Conservation (phyloP, 2,797 vertebrate genomes). For the Peromyscus aztecus region DNA sequence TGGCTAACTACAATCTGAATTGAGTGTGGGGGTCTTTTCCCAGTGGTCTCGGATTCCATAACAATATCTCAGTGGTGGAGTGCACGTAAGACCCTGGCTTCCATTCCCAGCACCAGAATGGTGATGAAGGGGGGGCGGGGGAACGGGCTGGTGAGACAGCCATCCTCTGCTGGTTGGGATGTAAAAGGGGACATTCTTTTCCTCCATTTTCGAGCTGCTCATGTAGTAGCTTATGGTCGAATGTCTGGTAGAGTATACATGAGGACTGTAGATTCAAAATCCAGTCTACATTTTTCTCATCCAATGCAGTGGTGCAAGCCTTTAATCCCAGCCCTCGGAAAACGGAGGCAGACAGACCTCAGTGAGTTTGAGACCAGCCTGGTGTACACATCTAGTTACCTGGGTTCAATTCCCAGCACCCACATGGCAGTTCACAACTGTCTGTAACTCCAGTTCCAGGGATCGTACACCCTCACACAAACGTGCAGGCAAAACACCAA, state of each 20-base stretch:
- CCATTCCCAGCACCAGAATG: background rate
- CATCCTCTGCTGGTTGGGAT: background rate
- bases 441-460: background rate
- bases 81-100: background rate
- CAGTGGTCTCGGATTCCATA: background rate
- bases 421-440: background rate
- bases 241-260: background rate
- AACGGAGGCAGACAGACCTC: background rate
- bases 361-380: background rate
- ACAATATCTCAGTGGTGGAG: background rate
- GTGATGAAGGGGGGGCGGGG: background rate
- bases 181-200: background rate
- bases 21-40: background rate
- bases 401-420: background rate
- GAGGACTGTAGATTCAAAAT: background rate
- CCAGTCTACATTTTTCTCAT: background rate
- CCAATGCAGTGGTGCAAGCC: background rate
- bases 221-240: background rate
- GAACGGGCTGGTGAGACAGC: background rate
- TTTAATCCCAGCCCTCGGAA: background rate
- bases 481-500: background rate
- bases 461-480: background rate
- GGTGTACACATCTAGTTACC: background rate
- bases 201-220: background rate
- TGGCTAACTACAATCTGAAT: background rate